Percentiles rank a stretch among this genome's conserved stretches.
Conservation (phyloP, 2,113 vertebrate genomes). For the Silurus asotus region DNA sequence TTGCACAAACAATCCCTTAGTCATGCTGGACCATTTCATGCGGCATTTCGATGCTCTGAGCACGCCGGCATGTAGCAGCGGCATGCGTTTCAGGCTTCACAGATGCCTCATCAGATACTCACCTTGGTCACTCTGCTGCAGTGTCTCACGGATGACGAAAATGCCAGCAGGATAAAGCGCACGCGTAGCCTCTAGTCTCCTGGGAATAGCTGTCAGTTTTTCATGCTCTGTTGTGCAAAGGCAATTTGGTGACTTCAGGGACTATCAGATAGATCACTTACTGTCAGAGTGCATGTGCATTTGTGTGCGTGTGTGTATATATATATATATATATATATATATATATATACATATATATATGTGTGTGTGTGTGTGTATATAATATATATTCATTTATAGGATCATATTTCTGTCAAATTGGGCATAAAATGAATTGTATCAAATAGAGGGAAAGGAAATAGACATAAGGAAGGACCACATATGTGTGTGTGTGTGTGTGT, state of each 20-base stretch:
- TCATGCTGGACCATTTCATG: slow-evolving; percentile 17
- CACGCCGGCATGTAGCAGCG: slow-evolving; percentile 29
- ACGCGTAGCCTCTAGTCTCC: slow-evolving; percentile 8
- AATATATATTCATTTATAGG: background rate
- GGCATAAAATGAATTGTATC: slow-evolving; percentile 17
- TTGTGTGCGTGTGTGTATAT: background rate
- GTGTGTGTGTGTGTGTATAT: slow-evolving; percentile 4
- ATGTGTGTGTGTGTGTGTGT: slow-evolving; percentile 12
- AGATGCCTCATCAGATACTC: slow-evolving; percentile 55
- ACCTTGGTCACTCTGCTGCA: slow-evolving; percentile 49
- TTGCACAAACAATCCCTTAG: background rate
- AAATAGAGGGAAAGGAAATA: background rate
- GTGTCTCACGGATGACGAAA: slow-evolving; percentile 51
- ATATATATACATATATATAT: background rate
- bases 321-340: slow-evolving; percentile 3
- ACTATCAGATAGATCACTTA: slow-evolving; percentile 35
- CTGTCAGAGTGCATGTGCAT: slow-evolving; percentile 33
- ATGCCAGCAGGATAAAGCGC: slow-evolving; percentile 25
- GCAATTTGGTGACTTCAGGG: slow-evolving; percentile 37
- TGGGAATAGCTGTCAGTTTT: slow-evolving; percentile 43
- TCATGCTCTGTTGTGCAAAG: slow-evolving; percentile 17
- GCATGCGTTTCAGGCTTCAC: slow-evolving; percentile 57
- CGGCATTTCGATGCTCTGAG: slow-evolving; percentile 41
- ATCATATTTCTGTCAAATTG: background rate
- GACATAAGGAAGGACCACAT: slow-evolving; percentile 14